Evolutionary conservation across 2,888 invertebrate species (phyloP).

Genomic region (Ctenicera cuprea): DNA sequence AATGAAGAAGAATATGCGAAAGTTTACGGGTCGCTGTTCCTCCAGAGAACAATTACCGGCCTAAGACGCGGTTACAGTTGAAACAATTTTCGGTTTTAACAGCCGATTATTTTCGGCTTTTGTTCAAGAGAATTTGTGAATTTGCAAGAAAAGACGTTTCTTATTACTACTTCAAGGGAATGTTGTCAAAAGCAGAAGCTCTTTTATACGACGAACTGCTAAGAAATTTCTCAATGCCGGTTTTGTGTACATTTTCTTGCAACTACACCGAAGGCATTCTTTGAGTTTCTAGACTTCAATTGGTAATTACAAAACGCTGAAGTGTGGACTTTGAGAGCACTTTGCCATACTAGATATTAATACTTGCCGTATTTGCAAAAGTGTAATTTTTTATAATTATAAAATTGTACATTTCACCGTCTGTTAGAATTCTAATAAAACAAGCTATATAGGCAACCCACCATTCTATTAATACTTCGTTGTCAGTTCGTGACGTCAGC

Average conservation of each 20-base stretch:
- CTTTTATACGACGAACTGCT: slow-evolving; percentile 12
- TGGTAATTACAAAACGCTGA: too few relatives aligned
- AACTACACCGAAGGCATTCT: too few relatives aligned
- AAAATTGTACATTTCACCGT: too few relatives aligned
- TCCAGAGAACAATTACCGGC: slow-evolving; percentile 56
- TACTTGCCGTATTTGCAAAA: too few relatives aligned
- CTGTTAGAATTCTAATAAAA: too few relatives aligned
- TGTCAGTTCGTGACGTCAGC: too few relatives aligned
- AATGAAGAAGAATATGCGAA: slow-evolving; percentile 56
- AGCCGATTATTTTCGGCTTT: slow-evolving; percentile 44
- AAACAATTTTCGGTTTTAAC: slow-evolving; percentile 50
- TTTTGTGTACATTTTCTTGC: neutral
- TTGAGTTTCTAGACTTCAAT: too few relatives aligned
- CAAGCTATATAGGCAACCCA: too few relatives aligned
- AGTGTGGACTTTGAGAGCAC: too few relatives aligned
- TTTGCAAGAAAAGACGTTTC: slow-evolving; percentile 28
- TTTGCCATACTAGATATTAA: too few relatives aligned
- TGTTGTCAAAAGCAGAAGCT: slow-evolving; percentile 17
- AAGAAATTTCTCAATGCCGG: neutral
- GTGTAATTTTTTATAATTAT: too few relatives aligned
- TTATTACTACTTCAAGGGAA: slow-evolving; percentile 11
- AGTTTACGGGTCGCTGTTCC: slow-evolving; percentile 53
- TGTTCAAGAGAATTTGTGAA: slow-evolving; percentile 37
- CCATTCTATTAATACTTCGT: too few relatives aligned
- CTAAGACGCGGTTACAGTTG: slow-evolving; percentile 48